Conservation (phyloP, 1,140 invertebrate species). For the Chelonus insularis region DNA sequence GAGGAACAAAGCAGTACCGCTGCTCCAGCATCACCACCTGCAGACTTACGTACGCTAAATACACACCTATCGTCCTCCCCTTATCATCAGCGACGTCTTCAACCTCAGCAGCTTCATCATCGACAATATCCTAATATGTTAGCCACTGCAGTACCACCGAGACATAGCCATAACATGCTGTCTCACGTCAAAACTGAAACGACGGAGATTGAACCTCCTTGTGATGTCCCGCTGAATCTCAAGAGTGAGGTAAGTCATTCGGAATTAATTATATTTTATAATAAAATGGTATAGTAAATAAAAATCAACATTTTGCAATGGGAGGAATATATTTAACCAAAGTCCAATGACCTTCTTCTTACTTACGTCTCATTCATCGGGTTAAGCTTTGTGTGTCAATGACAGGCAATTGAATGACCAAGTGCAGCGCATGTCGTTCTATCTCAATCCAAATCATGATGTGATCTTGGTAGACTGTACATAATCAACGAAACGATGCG, state of each 20-base stretch:
- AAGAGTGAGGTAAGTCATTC: slow-evolving; percentile 56
- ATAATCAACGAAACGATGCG: slow-evolving; percentile 35
- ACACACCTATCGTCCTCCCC: slow-evolving; percentile 52
- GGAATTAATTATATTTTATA: neutral
- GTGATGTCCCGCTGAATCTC: slow-evolving; percentile 57
- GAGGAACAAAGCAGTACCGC: slow-evolving; percentile 61
- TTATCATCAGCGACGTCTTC: slow-evolving; percentile 54
- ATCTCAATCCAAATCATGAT: slow-evolving; percentile 48
- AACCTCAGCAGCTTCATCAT: slow-evolving; percentile 47
- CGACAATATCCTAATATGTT: slow-evolving; percentile 58
- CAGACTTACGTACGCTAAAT: slow-evolving; percentile 58
- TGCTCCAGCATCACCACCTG: slow-evolving; percentile 58
- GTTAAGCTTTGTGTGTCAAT: slow-evolving; percentile 50
- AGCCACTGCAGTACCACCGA: slow-evolving; percentile 54
- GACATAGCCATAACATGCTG: slow-evolving; percentile 55
- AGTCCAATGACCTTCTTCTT: slow-evolving; percentile 25
- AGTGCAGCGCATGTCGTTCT: slow-evolving; percentile 39
- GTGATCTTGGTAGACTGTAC: slow-evolving; percentile 41
- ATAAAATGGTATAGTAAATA: too few species aligned
- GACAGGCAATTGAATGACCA: slow-evolving; percentile 54
- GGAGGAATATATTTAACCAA: slow-evolving; percentile 5
- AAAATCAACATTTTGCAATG: too few species aligned
- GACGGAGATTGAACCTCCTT: slow-evolving; percentile 51
- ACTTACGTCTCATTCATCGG: slow-evolving; percentile 28
- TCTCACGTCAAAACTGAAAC: slow-evolving; percentile 56